phyloP scores from a whole-genome alignment of 2,888 invertebrate species.

The Crepidodera aurea region DNA sequence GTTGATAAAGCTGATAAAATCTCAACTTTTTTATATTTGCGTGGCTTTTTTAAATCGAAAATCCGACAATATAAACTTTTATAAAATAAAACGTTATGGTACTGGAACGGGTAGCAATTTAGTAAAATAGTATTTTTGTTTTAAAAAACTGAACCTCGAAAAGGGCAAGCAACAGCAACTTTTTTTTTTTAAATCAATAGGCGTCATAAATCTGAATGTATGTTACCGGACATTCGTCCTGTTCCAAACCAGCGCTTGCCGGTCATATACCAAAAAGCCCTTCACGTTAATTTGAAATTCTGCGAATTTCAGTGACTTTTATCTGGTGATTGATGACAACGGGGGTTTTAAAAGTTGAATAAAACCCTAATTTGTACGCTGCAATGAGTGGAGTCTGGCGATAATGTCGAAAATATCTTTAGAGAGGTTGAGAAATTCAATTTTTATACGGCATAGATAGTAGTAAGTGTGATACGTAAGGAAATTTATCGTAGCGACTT shows the following conservation, averaged over 20 bases:
- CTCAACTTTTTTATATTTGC: too few species aligned
- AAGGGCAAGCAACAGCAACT: too few species aligned
- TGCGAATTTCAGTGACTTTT: constrained; percentile 12
- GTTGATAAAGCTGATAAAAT: too few species aligned
- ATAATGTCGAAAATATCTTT: constrained; percentile 31
- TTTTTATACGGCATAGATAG: constrained; percentile 2
- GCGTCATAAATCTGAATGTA: constrained; percentile 1
- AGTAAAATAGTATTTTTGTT: too few species aligned
- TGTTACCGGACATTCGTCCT: neutral
- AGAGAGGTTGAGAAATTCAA: constrained; percentile 24
- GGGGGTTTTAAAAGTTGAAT: constrained; percentile 25
- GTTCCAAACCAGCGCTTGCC: neutral
- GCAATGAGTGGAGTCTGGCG: constrained; percentile 29
- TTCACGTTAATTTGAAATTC: constrained; percentile 14
- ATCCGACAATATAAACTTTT: too few species aligned
- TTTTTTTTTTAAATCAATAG: neutral
- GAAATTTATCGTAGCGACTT: too few species aligned
- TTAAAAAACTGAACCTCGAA: too few species aligned
- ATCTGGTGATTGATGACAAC: constrained; percentile 28
- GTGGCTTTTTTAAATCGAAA: too few species aligned
- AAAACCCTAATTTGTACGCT: constrained; percentile 34
- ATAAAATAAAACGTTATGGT: too few species aligned
- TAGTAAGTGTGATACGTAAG: constrained; percentile 1
- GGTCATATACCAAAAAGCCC: constrained; percentile 9
- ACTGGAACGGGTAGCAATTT: too few species aligned